Evolutionary conservation across 2,113 vertebrate genomes (phyloP), one percentile per base, ranked within the genome.

Genomic region (Trogon melanurus): DNA sequence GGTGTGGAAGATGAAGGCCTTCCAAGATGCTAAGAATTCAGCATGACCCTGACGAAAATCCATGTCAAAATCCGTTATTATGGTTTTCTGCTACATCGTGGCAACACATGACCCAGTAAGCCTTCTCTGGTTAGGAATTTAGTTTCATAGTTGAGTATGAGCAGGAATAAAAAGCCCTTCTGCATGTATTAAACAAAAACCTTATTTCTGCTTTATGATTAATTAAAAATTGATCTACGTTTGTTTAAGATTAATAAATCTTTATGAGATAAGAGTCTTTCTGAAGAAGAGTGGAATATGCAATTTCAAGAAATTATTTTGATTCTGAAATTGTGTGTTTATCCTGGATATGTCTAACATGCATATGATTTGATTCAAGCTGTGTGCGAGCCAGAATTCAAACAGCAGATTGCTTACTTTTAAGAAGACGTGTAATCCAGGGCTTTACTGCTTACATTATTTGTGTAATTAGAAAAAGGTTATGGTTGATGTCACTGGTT

Each of bases 361-460:
- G 69, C 62, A 36, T 64, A 79, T 94, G 86, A 93, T 96, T 93
- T 91, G 51, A 95, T 87, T 95, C 66, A 82, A 83, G 51, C 81
- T 91, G 25, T n/a, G 13, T 38, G 6, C 34, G 86, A 74, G 48
- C 79, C 93, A 93, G 85, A 95, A 94, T 96, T 95, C 93, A 85
- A 96, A 94, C 60, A 94, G 80, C 66, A 96, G 95, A 95, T 95
- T 96, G 85, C 95, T 95, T 97, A 93, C 78, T 94, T 94, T 92
- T 92, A 48, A 76, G 62, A 97, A 95, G 64, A 86, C 67, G 25
- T 95, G 89, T 97, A 97, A 97, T 95, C 96, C 86, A 81, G 73
- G 69, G 89, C 88, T 97, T 98, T 96, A 86, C 80, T 96, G 50
- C 75, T 95, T 94, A 64, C 56, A 70, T 91, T 97, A 82, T 94